Conservation (phyloP, 2,797 vertebrate species). For the Synaphobranchus kaupii region DNA sequence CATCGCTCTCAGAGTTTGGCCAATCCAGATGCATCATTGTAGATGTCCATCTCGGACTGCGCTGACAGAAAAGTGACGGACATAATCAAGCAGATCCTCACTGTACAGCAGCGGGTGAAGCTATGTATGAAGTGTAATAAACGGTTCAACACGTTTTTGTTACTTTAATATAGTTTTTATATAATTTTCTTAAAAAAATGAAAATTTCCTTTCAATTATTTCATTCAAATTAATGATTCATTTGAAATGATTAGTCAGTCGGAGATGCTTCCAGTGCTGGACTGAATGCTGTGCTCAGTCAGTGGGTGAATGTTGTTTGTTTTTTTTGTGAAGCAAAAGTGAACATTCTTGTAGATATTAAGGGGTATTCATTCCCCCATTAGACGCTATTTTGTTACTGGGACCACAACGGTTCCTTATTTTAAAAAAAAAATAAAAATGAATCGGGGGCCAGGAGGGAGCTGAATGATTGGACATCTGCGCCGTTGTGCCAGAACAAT, state of each 20-base stretch:
- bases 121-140: too few relatives aligned
- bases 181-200: too few relatives aligned
- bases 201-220: constrained; percentile 56
- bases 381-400: constrained; percentile 7
- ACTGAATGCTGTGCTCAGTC: constrained; percentile 33
- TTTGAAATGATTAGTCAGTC: constrained; percentile 55
- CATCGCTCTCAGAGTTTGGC: constrained; percentile 23
- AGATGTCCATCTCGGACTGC: background rate
- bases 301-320: constrained; percentile 11
- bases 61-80: background rate
- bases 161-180: too few relatives aligned
- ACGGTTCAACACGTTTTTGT: too few relatives aligned
- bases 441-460: background rate
- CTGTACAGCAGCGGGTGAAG: too few relatives aligned
- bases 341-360: constrained; percentile 35
- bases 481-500: background rate
- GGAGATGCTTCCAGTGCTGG: constrained; percentile 45
- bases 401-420: background rate
- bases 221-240: constrained; percentile 47
- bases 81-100: background rate
- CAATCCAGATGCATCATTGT: background rate
- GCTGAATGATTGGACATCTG: background rate
- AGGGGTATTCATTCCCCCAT: background rate
- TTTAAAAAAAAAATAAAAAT: background rate
- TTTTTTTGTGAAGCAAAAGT: background rate